Percentiles rank a stretch among this genome's conserved stretches.
Conservation (phyloP, 1,140 invertebrate species). For the Lordiphosa stackelbergi region DNA sequence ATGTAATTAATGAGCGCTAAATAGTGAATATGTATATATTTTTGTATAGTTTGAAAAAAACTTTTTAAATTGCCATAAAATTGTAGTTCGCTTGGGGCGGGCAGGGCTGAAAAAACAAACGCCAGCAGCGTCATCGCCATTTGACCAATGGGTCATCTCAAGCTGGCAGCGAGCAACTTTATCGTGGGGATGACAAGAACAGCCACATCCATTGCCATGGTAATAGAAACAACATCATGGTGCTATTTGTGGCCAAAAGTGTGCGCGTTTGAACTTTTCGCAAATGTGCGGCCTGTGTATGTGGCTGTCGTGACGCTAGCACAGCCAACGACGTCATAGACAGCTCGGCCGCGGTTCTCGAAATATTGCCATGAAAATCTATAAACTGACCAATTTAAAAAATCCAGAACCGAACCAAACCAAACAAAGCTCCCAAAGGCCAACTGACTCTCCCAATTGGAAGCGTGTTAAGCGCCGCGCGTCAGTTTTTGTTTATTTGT, state of each 20-base stretch:
- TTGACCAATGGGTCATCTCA: constrained; percentile 27
- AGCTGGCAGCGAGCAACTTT: constrained; percentile 12
- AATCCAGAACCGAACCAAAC: constrained; percentile 15
- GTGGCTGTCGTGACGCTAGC: constrained; percentile 52
- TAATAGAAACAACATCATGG: constrained; percentile 40
- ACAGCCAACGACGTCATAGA: constrained; percentile 48
- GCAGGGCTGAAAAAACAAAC: constrained; percentile 19
- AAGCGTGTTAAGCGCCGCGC: constrained; percentile 61
- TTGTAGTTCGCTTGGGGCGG: too few relatives aligned
- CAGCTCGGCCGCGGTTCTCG: constrained; percentile 19
- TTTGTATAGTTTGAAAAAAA: constrained; percentile 51
- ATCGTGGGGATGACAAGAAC: constrained; percentile 8
- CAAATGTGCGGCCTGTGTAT: constrained; percentile 34
- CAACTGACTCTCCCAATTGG: constrained; percentile 60
- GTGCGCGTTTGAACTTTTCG: constrained; percentile 64
- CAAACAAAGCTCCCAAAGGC: constrained; percentile 29
- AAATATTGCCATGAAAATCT: constrained; percentile 43
- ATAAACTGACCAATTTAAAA: constrained; percentile 30
- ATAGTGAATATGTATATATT: constrained; percentile 62
- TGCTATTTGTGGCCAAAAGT: constrained; percentile 64
- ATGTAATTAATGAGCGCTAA: constrained; percentile 58
- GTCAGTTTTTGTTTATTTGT: constrained; percentile 62
- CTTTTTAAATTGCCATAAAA: constrained; percentile 59
- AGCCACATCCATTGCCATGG: constrained; percentile 9
- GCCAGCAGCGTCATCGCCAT: constrained; percentile 22